These are phyloP conservation scores for Micromussa lordhowensis DNA, from an alignment of 92 coral and sea anemone genomes.

Conservation along the genomic window DNA sequence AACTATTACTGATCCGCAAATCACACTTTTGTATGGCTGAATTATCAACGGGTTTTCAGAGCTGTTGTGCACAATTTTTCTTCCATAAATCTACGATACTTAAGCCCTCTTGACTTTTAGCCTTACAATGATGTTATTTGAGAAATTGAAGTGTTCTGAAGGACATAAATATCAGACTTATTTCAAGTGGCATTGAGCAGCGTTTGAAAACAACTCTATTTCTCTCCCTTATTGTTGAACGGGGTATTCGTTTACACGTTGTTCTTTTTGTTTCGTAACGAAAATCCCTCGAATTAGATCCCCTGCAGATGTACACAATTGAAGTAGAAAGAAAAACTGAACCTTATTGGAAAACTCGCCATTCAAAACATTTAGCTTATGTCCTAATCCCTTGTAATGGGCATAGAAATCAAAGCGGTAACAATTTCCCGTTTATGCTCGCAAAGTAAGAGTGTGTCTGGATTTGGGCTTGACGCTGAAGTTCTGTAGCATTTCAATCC, in stretches of 20 bases:
- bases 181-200: not conserved
- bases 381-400: conserved; percentile 47
- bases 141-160: not conserved
- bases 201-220: not conserved
- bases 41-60: conserved; percentile 8
- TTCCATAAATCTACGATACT: not conserved
- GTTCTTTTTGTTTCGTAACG: conserved; percentile 23
- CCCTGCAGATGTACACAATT: conserved; percentile 6
- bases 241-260: not conserved
- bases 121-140: not conserved
- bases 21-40: conserved; percentile 15
- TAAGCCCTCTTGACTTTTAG: conserved; percentile 35
- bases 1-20: conserved; percentile 22
- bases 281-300: conserved; percentile 12
- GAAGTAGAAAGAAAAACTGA: conserved; percentile 23
- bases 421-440: not conserved
- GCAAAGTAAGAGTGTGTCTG: not conserved
- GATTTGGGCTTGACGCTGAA: not conserved
- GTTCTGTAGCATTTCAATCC: not conserved
- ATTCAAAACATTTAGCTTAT: conserved; percentile 34
- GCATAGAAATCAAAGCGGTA: conserved; percentile 2
- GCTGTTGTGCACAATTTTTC: not conserved
- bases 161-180: not conserved
- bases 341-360: conserved; percentile 5
- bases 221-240: not conserved